A percentile compares a stretch with the other conserved stretches of the same genome.
These are phyloP conservation scores for Prosopocoilus inquinatus DNA, from an alignment of 2,888 invertebrate genomes.

Conservation along the genomic window DNA sequence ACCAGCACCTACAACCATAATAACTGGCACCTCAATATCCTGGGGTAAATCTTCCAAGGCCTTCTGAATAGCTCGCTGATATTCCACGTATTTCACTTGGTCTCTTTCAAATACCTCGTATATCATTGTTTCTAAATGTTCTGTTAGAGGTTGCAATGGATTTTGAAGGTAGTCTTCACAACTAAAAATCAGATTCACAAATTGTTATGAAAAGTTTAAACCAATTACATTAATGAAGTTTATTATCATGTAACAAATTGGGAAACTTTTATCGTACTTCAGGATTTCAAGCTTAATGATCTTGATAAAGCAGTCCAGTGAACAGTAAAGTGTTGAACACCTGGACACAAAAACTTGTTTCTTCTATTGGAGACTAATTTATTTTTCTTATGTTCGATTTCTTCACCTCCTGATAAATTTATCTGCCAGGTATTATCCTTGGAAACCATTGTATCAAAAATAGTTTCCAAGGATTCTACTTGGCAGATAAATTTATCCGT, in stretches of 20 bases:
- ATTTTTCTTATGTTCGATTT: too few species aligned
- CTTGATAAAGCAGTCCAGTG: too few species aligned
- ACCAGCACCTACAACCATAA: slow-evolving; percentile 61
- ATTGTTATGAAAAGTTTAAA: slow-evolving; percentile 5
- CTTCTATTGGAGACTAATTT: not conserved
- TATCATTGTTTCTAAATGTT: slow-evolving; percentile 92
- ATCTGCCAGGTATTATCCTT: too few species aligned
- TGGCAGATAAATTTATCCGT: too few species aligned
- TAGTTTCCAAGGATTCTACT: too few species aligned
- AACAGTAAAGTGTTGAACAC: too few species aligned
- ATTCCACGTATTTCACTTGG: slow-evolving; percentile 89
- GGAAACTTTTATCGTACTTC: too few species aligned
- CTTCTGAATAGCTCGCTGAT: slow-evolving; percentile 77
- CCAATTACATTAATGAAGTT: not conserved
- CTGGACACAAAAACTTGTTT: too few species aligned
- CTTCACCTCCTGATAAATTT: too few species aligned
- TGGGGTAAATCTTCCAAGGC: slow-evolving; percentile 66
- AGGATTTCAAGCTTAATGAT: too few species aligned
- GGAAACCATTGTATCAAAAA: too few species aligned
- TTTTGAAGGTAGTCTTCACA: slow-evolving; percentile 93
- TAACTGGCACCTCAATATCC: slow-evolving; percentile 51
- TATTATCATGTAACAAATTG: not conserved
- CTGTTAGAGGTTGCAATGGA: slow-evolving; percentile 89
- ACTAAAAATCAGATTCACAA: slow-evolving; percentile 43
- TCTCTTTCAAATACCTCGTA: slow-evolving; percentile 99